These are phyloP conservation scores for Podiceps cristatus DNA, from an alignment of 2,113 vertebrate species.

Conservation along the genomic window DNA sequence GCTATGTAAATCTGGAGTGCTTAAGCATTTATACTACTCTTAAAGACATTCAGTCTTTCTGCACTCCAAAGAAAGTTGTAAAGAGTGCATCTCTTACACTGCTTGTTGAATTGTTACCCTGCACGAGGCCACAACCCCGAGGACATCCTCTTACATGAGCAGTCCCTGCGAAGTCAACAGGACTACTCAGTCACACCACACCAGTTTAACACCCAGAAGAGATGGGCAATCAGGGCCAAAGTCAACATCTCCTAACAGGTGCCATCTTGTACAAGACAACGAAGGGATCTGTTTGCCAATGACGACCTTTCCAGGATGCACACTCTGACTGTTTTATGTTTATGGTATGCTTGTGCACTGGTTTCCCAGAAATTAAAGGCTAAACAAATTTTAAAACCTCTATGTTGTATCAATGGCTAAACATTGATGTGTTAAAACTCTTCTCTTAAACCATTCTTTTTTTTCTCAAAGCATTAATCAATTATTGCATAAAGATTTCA, in stretches of 20 bases:
- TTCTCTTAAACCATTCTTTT: neutral
- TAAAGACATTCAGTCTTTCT: neutral
- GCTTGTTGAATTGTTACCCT: neutral
- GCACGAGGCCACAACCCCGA: neutral
- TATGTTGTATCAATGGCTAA: neutral
- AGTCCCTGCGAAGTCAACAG: neutral
- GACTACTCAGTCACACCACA: neutral
- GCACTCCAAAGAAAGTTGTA: neutral
- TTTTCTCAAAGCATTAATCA: neutral
- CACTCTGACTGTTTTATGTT: neutral
- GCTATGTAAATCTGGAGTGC: neutral
- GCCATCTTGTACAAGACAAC: neutral
- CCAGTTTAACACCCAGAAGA: neutral
- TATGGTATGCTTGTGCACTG: neutral
- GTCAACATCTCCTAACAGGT: neutral
- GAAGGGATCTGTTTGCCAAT: neutral
- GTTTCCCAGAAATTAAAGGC: neutral
- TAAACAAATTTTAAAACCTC: neutral
- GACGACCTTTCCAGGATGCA: neutral
- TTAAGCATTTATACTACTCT: neutral
- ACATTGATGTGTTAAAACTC: neutral
- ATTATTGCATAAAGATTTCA: neutral
- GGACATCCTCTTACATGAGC: neutral
- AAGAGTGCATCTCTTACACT: neutral
- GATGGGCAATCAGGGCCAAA: neutral